These are phyloP conservation scores for Leucozona laternaria DNA, from an alignment of 2,888 invertebrate species.

Conservation along the genomic window DNA sequence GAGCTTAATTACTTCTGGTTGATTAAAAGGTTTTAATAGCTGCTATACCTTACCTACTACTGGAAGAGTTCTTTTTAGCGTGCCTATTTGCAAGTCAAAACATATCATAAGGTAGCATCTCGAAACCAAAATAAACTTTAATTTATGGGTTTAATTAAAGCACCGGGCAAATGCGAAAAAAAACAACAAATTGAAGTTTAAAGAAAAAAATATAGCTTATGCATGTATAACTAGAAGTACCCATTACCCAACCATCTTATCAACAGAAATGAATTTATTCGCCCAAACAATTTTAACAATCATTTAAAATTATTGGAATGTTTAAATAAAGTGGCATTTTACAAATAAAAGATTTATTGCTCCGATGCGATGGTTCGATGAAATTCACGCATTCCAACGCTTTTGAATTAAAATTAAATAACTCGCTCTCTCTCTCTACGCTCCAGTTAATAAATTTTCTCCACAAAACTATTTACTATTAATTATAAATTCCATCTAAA, in stretches of 20 bases:
- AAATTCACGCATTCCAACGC: conserved; percentile 12
- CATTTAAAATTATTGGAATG: conserved; percentile 16
- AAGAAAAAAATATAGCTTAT: too few species aligned
- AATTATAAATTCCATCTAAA: conserved; percentile 61
- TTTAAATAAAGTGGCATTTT: conserved; percentile 10
- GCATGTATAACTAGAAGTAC: too few species aligned
- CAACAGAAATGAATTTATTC: background rate
- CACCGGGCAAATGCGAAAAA: background rate
- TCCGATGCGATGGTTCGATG: background rate
- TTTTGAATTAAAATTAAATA: conserved; percentile 33
- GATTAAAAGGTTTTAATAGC: conserved; percentile 53
- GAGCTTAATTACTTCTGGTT: conserved; percentile 54
- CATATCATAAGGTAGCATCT: background rate
- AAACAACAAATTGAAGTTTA: background rate
- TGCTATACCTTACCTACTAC: too few species aligned
- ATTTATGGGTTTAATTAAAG: conserved; percentile 3
- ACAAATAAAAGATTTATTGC: conserved; percentile 25
- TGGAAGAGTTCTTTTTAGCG: conserved; percentile 19
- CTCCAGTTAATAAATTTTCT: conserved; percentile 38
- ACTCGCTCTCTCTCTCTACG: background rate
- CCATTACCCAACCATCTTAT: background rate
- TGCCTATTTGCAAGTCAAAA: conserved; percentile 23
- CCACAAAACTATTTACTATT: conserved; percentile 42
- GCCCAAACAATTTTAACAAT: background rate
- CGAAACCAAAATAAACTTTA: background rate